A percentile compares a stretch with the other conserved stretches of the same genome.
phyloP scores from a whole-genome alignment of 2,888 invertebrate species.

The Chymomyza fuscimana region DNA sequence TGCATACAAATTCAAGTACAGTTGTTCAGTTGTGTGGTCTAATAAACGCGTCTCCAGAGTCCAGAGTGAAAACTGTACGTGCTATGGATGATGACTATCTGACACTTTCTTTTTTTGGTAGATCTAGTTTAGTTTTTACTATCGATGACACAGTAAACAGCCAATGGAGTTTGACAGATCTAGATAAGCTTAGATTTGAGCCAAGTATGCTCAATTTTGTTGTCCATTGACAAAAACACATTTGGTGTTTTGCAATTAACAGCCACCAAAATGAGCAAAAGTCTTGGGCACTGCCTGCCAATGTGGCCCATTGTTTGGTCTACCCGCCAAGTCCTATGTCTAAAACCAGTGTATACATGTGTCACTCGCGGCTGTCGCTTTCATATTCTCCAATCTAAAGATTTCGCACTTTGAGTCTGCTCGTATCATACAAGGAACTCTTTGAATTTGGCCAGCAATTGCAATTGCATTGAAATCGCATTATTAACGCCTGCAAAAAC shows the following conservation, averaged over 20 bases:
- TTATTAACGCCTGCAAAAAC: conserved; percentile 75
- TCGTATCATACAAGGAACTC: conserved; percentile 43
- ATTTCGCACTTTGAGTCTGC: conserved; percentile 54
- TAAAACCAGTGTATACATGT: conserved; percentile 80
- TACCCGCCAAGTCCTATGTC: conserved; percentile 66
- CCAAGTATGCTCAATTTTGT: no score
- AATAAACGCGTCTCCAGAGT: conserved; percentile 15
- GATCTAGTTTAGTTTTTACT: background rate
- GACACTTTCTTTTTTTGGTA: conserved; percentile 44
- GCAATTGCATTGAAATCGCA: conserved; percentile 72
- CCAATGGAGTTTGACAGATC: no score
- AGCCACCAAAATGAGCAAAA: conserved; percentile 42
- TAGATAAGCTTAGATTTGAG: background rate
- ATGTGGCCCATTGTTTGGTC: conserved; percentile 62
- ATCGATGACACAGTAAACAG: background rate
- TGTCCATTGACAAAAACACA: background rate
- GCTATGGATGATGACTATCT: conserved; percentile 18
- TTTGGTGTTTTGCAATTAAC: conserved; percentile 43
- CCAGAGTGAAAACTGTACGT: conserved; percentile 23
- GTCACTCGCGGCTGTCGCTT: conserved; percentile 76
- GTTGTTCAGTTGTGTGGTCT: no score
- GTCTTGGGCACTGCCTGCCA: conserved; percentile 43
- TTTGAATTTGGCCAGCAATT: conserved; percentile 56
- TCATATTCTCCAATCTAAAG: conserved; percentile 37
- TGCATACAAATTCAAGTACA: conserved; percentile 51